Base-by-base conservation (phyloP, 2,113 vertebrate species). In the Pseudopodoces humilis region DNA sequence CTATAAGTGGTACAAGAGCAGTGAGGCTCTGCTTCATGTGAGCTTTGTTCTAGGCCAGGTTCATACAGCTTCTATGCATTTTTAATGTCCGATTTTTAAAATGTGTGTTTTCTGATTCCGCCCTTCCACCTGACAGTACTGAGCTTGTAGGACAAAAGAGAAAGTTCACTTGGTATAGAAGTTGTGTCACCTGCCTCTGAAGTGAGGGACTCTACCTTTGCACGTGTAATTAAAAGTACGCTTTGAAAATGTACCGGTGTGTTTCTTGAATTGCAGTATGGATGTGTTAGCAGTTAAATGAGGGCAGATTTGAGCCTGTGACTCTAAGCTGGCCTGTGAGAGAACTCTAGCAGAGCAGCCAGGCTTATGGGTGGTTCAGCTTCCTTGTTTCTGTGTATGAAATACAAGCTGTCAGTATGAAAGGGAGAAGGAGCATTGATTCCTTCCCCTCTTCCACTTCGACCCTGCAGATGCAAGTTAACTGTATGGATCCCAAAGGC, bases 361-460 rank as follows among this genome's bases (percentile, higher is more conserved):
- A 76, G 92, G 93, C 94, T 95, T 85, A 72, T 8, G 46, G 83
- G 89, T 17, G 20, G 86, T 95, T 97, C 71, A 35, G 94, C 94
- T 96, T 95, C 41, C 85, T 97, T 93, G 92, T 96, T 97, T 96
- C 95, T 97, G 94, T 65, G 87, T 95, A 87, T 56, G 95, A 96
- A 97, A 97, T 96, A 95, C 95, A 97, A 97, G 96, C 97, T 98
- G 96, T 96, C 95, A 94, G 95, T 95, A 84, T 18, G 80, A 97
- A 95, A 95, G 90, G 92, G 96, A 97, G 95, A 97, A 97, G 96
- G 92, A 97, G 62, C 94, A 96, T 97, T 92, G 96, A 97, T 98
- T 98, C 97, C 86, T 94, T 90, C 62, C 64, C 80, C 59, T 41
- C 33, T 58, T 93, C 55, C 64, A 43, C 62, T 76, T 86, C 72